Evolutionary conservation across 2,797 vertebrate species (phyloP).

Genomic region (Leptoclinus maculatus): DNA sequence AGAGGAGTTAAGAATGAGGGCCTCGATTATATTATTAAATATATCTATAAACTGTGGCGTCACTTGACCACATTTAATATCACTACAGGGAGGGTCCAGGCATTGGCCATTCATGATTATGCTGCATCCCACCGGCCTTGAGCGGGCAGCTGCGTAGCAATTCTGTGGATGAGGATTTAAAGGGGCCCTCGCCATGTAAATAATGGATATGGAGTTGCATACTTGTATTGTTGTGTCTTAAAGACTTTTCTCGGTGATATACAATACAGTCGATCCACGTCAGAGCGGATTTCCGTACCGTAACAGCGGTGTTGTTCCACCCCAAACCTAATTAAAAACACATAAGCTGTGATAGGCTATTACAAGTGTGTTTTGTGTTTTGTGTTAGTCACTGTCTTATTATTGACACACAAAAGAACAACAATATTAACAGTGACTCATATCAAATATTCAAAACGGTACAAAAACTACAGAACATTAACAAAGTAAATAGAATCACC

Average conservation of each 20-base stretch:
- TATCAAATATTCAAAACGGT: neutral
- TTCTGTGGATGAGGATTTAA: conserved; percentile 59
- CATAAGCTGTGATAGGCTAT: neutral
- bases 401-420: neutral
- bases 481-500: neutral
- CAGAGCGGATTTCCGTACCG: neutral
- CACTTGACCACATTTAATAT: neutral
- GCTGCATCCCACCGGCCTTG: conserved; percentile 63
- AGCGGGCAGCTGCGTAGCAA: conserved; percentile 63
- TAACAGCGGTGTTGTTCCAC: neutral
- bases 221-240: conserved; percentile 5
- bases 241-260: neutral
- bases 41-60: neutral
- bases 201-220: conserved; percentile 39
- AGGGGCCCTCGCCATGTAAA: conserved; percentile 61
- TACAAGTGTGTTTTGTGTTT: neutral
- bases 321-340: neutral
- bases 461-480: neutral
- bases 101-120: conserved; percentile 50
- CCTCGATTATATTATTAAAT: neutral
- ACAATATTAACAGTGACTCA: neutral
- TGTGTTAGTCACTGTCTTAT: neutral
- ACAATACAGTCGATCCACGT: neutral
- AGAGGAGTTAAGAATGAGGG: neutral
- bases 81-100: neutral